phyloP scores from a whole-genome alignment of 2,797 vertebrate genomes.

The Triplophysa yarkandensis region DNA sequence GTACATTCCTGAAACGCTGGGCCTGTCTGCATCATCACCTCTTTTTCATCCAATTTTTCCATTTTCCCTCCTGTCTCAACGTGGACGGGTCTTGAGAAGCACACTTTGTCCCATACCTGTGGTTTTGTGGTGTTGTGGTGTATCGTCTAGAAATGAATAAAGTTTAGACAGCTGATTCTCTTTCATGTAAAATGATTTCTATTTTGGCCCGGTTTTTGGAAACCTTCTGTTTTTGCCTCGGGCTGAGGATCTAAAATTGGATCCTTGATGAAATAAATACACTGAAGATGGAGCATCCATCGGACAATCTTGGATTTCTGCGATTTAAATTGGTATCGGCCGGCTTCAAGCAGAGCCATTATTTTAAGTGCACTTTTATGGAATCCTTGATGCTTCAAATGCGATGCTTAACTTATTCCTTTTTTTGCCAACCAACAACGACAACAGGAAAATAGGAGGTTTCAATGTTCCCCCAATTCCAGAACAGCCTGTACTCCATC shows the following conservation, averaged over 20 bases:
- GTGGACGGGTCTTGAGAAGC: slow-evolving; percentile 46
- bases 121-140: slow-evolving; percentile 50
- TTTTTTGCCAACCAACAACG: too few species aligned
- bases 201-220: slow-evolving; percentile 25
- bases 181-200: slow-evolving; percentile 18
- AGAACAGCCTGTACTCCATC: slow-evolving; percentile 32
- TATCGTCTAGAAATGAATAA: slow-evolving; percentile 37
- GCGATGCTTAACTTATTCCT: too few species aligned
- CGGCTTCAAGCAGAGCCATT: too few species aligned
- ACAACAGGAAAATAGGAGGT: slow-evolving; percentile 18
- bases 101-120: slow-evolving; percentile 58
- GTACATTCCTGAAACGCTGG: slow-evolving; percentile 66
- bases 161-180: slow-evolving; percentile 44
- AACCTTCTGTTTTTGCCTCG: neutral
- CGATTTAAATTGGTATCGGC: neutral
- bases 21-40: slow-evolving; percentile 49
- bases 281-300: slow-evolving; percentile 17
- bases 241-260: slow-evolving; percentile 8
- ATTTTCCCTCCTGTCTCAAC: slow-evolving; percentile 29
- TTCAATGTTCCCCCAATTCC: slow-evolving; percentile 1
- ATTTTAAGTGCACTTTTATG: too few species aligned
- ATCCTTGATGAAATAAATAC: slow-evolving; percentile 28
- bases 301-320: slow-evolving; percentile 3
- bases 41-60: slow-evolving; percentile 39
- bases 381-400: too few species aligned